Evolutionary conservation across 2,797 vertebrate genomes (phyloP), one percentile per base, ranked within the genome.

Genomic region (Geotrypetes seraphini): DNA sequence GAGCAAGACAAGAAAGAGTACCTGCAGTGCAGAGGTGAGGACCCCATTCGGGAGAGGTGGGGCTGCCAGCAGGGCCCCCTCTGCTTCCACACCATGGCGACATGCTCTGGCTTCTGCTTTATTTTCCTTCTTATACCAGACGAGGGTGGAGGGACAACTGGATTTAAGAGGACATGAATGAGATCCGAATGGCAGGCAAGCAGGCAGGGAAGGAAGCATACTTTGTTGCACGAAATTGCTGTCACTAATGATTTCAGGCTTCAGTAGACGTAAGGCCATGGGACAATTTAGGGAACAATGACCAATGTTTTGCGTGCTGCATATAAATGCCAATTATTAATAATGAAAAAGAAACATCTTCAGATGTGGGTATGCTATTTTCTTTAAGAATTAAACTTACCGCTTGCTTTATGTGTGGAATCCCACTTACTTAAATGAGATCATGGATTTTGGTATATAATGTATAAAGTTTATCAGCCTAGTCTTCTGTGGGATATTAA

Each of bases 211-310:
- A 63, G 63, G 68, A 62, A 64, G 62, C 63, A 63, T 54, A 83
- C 75, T 81, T 76, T 81, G 79, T 84, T 66, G 61, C 39, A 58
- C 37, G 76, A 79, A 85, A 83, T 83, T 81, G 79, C 77, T 85
- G 80, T 84, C 83, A 81, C 75, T 74, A 85, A 69, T 63, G 60
- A 81, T 84, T 86, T 81, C 63, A 77, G 66, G 81, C 82, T 84
- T 78, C 78, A 83, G 57, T 81, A 77, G 66, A 79, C 81, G 73
- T 51, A 69, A 72, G 71, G 69, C 75, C 58, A 50, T 72, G 72
- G 73, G 71, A 64, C 75, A 61, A 73, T 76, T 73, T 51, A 66
- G 14, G 26, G 70, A 73, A 80, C 82, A 81, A 78, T 78, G 57
- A 56, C 53, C 41, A 52, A 52, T 67, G 70, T 66, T 71, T 71